Evolutionary conservation across 1,140 invertebrate genomes (phyloP), one percentile per base, ranked within the genome.

Genomic region (Sesamia nonagrioides): DNA sequence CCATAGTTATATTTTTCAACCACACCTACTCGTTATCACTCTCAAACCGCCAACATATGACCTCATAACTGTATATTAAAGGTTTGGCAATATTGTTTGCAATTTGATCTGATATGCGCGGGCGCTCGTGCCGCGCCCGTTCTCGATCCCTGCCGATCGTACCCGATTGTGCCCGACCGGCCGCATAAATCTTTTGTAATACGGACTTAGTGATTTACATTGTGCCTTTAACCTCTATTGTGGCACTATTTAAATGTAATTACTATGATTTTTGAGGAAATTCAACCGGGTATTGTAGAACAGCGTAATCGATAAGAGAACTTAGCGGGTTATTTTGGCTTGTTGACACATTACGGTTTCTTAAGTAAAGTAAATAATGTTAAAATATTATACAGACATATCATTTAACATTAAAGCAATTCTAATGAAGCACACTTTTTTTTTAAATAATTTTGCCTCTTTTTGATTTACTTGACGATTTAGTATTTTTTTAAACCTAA

Each of bases 101-200:
- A 61, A 74, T 79, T 56, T 74, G 71, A 79, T 79, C 71, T 74
- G 78, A 79, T 74, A 74, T 63, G 60, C 58, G 71, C 68, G 27
- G 8, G 63, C 66, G 78, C 69, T 74, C 78, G 78, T 74, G 69
- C 71, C 78, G 58, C 78, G 78, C 58, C 78, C 78, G 71, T 35
- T 79, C 60, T 63, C 69, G 68, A 78, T 78, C 77, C 52, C 27
- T 9, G 48, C 58, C 73, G 73, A 75, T 75, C 58, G 56, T 50
- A 75, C 18, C 54, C 77, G 77, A 78, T 78, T 78, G 68, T 56
- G 27, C 77, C 66, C 52, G 76, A 68, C 48, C 66, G 76, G 37
- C 74, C 74, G 52, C 18, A 77, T 77, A 77, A 69, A 77, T 77
- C 76, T 77, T 77, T 58, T 40, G 76, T 69, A 77, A 77, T 77